Evolutionary conservation across 2,888 invertebrate species (phyloP).

Genomic region (Acanthacorydalis orientalis): DNA sequence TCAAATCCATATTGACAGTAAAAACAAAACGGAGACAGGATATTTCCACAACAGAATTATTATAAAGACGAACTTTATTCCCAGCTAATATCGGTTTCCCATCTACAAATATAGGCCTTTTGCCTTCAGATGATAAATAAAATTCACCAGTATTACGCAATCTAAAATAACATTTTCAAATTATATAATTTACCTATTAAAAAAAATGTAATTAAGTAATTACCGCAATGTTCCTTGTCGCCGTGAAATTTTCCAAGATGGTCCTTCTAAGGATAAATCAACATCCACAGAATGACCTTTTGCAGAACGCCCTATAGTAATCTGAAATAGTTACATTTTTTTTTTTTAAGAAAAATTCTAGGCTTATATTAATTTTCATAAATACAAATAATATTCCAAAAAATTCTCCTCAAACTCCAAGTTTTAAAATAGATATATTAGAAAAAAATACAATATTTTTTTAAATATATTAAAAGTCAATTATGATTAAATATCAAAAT

Average conservation of each 20-base stretch:
- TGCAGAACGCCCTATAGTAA: constrained; percentile 81
- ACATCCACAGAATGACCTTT: constrained; percentile 84
- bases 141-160: constrained; percentile 89
- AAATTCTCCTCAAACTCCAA: no score
- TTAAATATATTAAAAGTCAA: no score
- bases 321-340: no score
- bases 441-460: no score
- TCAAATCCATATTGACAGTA: constrained; percentile 80
- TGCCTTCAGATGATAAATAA: constrained; percentile 87
- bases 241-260: constrained; percentile 84
- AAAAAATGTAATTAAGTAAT: neutral
- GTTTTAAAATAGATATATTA: no score
- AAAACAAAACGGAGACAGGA: constrained; percentile 85
- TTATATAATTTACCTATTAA: neutral
- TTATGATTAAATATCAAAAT: no score
- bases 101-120: constrained; percentile 86
- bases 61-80: constrained; percentile 76
- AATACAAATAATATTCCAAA: constrained; percentile 1
- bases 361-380: constrained; percentile 1
- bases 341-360: no score
- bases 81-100: constrained; percentile 78
- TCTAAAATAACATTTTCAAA: constrained; percentile 21
- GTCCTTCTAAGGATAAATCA: constrained; percentile 84
- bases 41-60: constrained; percentile 92
- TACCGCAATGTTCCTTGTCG: constrained; percentile 76